Percentiles rank a stretch among this genome's conserved stretches.
These are phyloP conservation scores for Serranus cabrilla DNA, from an alignment of 2,797 vertebrate species.

Conservation along the genomic window DNA sequence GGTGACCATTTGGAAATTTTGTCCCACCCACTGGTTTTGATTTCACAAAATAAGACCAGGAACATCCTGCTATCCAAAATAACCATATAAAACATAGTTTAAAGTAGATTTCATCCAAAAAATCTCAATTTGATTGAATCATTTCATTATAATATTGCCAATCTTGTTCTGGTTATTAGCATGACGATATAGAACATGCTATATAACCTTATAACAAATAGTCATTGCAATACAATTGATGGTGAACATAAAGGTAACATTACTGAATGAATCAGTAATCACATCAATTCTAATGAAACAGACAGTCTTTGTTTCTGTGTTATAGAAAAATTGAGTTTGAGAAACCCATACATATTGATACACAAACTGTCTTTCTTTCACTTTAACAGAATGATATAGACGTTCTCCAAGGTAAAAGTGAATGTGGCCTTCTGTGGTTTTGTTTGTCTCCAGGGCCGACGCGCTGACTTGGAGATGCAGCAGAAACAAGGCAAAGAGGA, in stretches of 20 bases:
- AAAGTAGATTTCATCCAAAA: too few relatives aligned
- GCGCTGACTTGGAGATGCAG: conserved; percentile 93
- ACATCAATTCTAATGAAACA: background rate
- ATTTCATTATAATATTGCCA: background rate
- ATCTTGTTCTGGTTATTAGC: background rate
- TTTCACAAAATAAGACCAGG: background rate
- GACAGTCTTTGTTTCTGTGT: too few relatives aligned
- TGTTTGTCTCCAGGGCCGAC: conserved; percentile 87
- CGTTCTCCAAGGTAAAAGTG: background rate
- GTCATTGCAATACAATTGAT: background rate
- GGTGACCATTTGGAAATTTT: background rate
- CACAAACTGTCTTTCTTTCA: background rate
- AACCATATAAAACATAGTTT: too few relatives aligned
- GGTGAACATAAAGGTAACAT: too few relatives aligned
- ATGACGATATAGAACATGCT: background rate
- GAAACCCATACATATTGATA: too few relatives aligned
- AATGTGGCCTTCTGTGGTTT: background rate
- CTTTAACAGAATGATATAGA: background rate
- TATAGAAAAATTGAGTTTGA: too few relatives aligned
- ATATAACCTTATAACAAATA: background rate
- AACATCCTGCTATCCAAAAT: too few relatives aligned
- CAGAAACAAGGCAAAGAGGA: conserved; percentile 91
- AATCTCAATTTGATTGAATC: background rate
- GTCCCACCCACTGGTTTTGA: background rate
- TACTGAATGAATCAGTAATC: too few relatives aligned